Conservation (phyloP, 2,888 invertebrate genomes). For the Plutella xylostella region DNA sequence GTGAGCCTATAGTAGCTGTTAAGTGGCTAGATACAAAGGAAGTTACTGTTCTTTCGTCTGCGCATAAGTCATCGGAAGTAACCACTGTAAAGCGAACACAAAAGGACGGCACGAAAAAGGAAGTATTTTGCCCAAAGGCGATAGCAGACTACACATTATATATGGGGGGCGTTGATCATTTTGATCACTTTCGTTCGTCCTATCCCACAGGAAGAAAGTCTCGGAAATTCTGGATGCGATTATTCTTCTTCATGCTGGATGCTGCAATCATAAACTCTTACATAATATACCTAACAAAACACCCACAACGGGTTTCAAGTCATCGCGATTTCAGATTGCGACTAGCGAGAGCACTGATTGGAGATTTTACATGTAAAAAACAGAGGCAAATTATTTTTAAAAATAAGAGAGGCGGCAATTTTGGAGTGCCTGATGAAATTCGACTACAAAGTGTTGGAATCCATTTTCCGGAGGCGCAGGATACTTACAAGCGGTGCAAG, state of each 20-base stretch:
- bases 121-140: conserved; percentile 26
- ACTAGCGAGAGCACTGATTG: conserved; percentile 9
- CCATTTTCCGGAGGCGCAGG: conserved; percentile 12
- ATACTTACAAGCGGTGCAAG: conserved; percentile 14
- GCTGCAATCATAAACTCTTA: conserved; percentile 7
- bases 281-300: conserved; percentile 19
- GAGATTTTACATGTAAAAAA: conserved; percentile 8
- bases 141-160: conserved; percentile 26
- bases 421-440: conserved; percentile 15
- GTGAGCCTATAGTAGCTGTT: conserved; percentile 17
- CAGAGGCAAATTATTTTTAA: conserved; percentile 8
- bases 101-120: conserved; percentile 26
- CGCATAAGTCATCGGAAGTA: conserved; percentile 20
- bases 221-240: conserved; percentile 27
- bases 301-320: conserved; percentile 5
- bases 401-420: conserved; percentile 15
- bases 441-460: conserved; percentile 13
- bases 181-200: conserved; percentile 28
- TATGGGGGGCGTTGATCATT: conserved; percentile 30
- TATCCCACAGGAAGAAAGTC: conserved; percentile 27
- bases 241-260: conserved; percentile 22
- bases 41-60: conserved; percentile 21
- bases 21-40: conserved; percentile 20
- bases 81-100: conserved; percentile 24
- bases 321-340: conserved; percentile 12